phyloP scores from a whole-genome alignment of 2,888 invertebrate genomes.

The Hyposoter dolosus region DNA sequence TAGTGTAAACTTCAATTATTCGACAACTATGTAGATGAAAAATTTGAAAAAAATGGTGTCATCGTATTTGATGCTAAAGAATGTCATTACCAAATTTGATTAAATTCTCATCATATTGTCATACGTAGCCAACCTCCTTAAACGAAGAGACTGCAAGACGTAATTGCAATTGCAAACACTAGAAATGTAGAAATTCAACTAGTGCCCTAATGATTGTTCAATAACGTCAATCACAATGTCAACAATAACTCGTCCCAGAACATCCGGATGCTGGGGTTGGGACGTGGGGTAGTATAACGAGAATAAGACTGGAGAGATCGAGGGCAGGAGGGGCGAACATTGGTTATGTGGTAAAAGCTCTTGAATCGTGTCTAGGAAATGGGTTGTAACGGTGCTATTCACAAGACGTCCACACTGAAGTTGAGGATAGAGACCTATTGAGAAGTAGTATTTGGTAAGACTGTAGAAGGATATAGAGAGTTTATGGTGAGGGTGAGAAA shows the following conservation, averaged over 20 bases:
- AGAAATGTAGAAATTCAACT: not conserved
- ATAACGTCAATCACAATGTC: not conserved
- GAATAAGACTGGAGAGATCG: not conserved
- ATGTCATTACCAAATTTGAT: too few relatives aligned
- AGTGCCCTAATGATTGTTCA: not conserved
- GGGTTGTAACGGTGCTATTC: slow-evolving; percentile 22
- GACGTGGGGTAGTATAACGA: not conserved
- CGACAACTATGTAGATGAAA: too few relatives aligned
- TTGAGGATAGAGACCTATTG: slow-evolving; percentile 1
- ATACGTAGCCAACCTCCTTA: too few relatives aligned
- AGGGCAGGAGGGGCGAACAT: not conserved
- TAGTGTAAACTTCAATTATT: too few relatives aligned
- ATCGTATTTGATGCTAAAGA: too few relatives aligned
- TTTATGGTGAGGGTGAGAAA: not conserved
- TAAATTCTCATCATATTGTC: too few relatives aligned
- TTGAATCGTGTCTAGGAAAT: slow-evolving; percentile 3
- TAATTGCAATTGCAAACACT: not conserved
- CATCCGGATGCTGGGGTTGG: not conserved
- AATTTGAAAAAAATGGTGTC: too few relatives aligned
- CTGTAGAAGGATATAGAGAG: slow-evolving; percentile 16
- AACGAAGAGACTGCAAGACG: too few relatives aligned
- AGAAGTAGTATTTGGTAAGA: slow-evolving; percentile 6
- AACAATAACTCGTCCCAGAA: not conserved
- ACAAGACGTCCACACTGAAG: slow-evolving; percentile 7
- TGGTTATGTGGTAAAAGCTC: slow-evolving; percentile 7